Evolutionary conservation across 2,888 invertebrate genomes (phyloP).

Genomic region (Polydrusus pterygomalis): DNA sequence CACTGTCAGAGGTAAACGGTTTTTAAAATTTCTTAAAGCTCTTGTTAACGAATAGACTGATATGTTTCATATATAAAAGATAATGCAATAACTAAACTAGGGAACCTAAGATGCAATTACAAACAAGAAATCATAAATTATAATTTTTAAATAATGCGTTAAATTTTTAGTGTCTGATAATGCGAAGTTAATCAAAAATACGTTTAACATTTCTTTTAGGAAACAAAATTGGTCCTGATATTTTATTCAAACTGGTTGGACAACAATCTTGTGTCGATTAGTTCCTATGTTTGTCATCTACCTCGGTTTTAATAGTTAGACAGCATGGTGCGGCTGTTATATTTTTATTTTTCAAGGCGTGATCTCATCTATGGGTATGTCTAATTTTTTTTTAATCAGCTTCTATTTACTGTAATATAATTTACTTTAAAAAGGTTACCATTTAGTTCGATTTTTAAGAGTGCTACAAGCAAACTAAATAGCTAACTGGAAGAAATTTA

Average conservation of each 20-base stretch:
- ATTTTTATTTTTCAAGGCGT: constrained; percentile 11
- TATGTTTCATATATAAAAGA: too few relatives aligned
- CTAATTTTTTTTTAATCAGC: background rate
- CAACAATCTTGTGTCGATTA: background rate
- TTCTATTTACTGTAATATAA: background rate
- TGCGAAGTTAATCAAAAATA: background rate
- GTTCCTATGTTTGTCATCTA: background rate
- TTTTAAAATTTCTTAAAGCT: too few relatives aligned
- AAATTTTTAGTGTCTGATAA: too few relatives aligned
- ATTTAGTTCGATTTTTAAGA: too few relatives aligned
- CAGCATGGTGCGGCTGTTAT: constrained; percentile 8
- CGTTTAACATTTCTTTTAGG: background rate
- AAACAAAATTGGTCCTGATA: background rate
- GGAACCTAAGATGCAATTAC: too few relatives aligned
- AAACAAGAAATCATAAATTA: too few relatives aligned
- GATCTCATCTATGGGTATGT: constrained; percentile 6
- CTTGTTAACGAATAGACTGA: too few relatives aligned
- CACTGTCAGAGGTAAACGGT: too few relatives aligned
- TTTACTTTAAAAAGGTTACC: background rate
- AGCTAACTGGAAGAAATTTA: too few relatives aligned
- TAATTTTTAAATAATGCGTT: too few relatives aligned
- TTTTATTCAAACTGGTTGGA: constrained; percentile 8
- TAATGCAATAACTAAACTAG: too few relatives aligned
- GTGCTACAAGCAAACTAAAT: too few relatives aligned
- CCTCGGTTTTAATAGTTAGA: background rate